Percentiles rank a stretch among this genome's conserved stretches.
phyloP scores from a whole-genome alignment of 2,888 invertebrate genomes.

The Lobophora halterata region DNA sequence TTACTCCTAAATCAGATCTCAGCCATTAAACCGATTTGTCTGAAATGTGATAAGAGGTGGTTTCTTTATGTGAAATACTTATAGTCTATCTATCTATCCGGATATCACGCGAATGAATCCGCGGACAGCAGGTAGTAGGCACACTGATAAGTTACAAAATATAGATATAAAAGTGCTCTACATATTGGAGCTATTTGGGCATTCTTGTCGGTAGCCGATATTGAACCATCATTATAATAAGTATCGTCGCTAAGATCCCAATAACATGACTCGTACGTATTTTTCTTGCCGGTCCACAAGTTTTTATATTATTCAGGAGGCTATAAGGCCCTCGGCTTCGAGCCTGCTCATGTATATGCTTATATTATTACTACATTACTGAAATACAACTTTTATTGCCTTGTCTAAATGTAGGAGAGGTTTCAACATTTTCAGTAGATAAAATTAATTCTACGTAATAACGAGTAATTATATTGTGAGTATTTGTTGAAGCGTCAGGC shows the following conservation, averaged over 20 bases:
- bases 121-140: no score
- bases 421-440: conserved; percentile 9
- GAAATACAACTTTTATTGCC: no score
- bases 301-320: conserved; percentile 46
- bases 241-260: conserved; percentile 1
- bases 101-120: no score
- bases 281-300: conserved; percentile 16
- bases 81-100: no score
- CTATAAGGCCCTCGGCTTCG: conserved; percentile 38
- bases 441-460: conserved; percentile 19
- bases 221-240: conserved; percentile 2
- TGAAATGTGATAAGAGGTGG: no score
- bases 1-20: no score
- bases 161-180: not conserved
- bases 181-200: conserved; percentile 6
- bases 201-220: conserved; percentile 4
- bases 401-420: no score
- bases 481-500: conserved; percentile 32
- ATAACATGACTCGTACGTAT: conserved; percentile 3
- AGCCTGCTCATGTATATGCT: conserved; percentile 46
- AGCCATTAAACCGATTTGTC: no score
- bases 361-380: no score
- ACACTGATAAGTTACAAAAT: no score
- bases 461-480: conserved; percentile 19
- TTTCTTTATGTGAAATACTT: no score